phyloP scores from a whole-genome alignment of 2,797 vertebrate species.

The Monodelphis domestica region DNA sequence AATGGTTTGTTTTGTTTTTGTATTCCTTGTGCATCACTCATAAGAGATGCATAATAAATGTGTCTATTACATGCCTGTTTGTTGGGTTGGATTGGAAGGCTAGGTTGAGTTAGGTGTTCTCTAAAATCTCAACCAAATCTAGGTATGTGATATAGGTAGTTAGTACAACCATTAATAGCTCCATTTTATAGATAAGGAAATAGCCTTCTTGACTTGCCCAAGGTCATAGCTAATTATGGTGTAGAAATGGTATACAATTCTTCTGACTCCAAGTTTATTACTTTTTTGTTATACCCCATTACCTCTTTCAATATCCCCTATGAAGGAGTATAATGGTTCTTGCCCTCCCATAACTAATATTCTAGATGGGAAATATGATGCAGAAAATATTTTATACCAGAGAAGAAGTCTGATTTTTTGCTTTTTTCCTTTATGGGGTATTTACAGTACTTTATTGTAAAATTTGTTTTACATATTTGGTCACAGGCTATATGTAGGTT shows the following conservation, averaged over 20 bases:
- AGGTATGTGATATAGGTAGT: background rate
- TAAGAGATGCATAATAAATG: constrained; percentile 8
- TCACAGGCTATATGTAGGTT: too few relatives aligned
- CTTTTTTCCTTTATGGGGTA: too few relatives aligned
- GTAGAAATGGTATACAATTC: background rate
- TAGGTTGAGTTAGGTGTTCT: constrained; percentile 13
- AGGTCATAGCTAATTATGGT: background rate
- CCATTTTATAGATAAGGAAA: background rate
- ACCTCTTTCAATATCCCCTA: background rate
- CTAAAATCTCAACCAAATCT: background rate
- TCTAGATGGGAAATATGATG: background rate
- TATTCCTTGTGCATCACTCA: constrained; percentile 1
- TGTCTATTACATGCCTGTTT: too few relatives aligned
- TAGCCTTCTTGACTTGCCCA: background rate
- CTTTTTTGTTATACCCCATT: constrained; percentile 6
- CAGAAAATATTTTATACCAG: too few relatives aligned
- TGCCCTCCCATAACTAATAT: background rate
- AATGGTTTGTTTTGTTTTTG: constrained; percentile 6
- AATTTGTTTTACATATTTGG: too few relatives aligned
- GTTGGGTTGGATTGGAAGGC: constrained; percentile 14
- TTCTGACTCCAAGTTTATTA: constrained; percentile 5
- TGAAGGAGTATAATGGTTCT: background rate
- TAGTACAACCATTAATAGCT: background rate
- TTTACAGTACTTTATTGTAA: too few relatives aligned
- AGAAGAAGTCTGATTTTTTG: too few relatives aligned